Conservation (phyloP, 1,140 invertebrate genomes). For the Drosophila insularis region DNA sequence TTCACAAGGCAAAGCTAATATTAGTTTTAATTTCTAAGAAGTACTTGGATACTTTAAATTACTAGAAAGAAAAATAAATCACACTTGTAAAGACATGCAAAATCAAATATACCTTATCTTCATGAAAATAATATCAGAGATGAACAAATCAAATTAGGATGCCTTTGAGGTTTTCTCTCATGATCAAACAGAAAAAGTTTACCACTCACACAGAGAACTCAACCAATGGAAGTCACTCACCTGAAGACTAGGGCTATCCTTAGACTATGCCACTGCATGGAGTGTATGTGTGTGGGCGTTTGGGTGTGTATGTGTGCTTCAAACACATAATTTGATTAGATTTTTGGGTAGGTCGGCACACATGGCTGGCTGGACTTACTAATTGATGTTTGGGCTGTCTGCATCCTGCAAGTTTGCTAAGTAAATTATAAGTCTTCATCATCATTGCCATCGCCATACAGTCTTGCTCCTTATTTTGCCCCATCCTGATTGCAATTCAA, state of each 20-base stretch:
- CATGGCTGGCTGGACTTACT: slow-evolving; percentile 41
- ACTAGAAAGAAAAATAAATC: no score
- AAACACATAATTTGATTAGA: slow-evolving; percentile 9
- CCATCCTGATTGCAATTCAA: not conserved
- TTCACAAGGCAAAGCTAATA: no score
- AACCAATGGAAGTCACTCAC: not conserved
- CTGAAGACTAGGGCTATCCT: not conserved
- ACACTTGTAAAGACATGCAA: not conserved
- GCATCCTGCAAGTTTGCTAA: slow-evolving; percentile 37
- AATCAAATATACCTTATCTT: not conserved
- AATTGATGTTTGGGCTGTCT: slow-evolving; percentile 56
- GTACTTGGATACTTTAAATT: no score
- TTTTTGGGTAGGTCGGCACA: slow-evolving; percentile 38
- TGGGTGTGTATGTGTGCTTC: not conserved
- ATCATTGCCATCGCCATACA: not conserved
- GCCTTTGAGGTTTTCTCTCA: not conserved
- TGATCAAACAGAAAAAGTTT: not conserved
- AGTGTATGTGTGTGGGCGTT: not conserved
- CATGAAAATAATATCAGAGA: no score
- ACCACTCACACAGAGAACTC: not conserved
- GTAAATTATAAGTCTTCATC: slow-evolving; percentile 34
- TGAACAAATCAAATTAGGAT: not conserved
- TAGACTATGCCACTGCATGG: not conserved
- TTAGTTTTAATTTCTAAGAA: no score
- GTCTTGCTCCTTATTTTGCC: not conserved